phyloP scores from a whole-genome alignment of 2,888 invertebrate species.

The Tetropium fuscum region DNA sequence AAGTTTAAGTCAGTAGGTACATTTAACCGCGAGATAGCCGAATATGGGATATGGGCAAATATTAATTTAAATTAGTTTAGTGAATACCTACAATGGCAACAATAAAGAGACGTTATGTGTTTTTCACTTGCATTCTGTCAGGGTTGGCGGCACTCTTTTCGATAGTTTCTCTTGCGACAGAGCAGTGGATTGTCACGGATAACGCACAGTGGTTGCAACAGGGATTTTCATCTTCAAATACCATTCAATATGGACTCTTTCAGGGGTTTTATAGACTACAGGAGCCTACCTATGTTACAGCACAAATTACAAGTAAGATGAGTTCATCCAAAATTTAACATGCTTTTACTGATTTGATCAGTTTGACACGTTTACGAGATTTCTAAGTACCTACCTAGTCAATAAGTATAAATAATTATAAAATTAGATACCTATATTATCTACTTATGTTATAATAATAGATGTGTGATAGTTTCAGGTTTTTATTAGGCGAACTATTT shows the following conservation, averaged over 20 bases:
- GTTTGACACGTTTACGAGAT: too few relatives aligned
- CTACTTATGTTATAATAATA: too few relatives aligned
- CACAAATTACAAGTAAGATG: slow-evolving; percentile 58
- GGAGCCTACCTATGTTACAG: slow-evolving; percentile 43
- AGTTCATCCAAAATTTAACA: too few relatives aligned
- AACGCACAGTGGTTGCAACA: slow-evolving; percentile 28
- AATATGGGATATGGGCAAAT: slow-evolving; percentile 19
- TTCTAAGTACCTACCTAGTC: too few relatives aligned
- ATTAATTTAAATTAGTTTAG: slow-evolving; percentile 15
- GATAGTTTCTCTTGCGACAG: slow-evolving; percentile 57
- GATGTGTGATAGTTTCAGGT: too few relatives aligned
- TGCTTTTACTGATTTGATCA: too few relatives aligned
- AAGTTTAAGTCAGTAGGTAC: too few relatives aligned
- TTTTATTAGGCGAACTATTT: too few relatives aligned
- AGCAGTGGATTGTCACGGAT: slow-evolving; percentile 56
- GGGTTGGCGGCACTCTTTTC: slow-evolving; percentile 55
- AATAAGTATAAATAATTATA: too few relatives aligned
- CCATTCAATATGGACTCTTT: slow-evolving; percentile 58
- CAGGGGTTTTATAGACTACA: slow-evolving; percentile 49
- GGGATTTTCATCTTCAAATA: slow-evolving; percentile 22
- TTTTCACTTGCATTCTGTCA: slow-evolving; percentile 55
- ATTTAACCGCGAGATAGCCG: too few relatives aligned
- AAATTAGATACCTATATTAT: too few relatives aligned
- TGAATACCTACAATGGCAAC: slow-evolving; percentile 57
- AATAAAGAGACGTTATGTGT: slow-evolving; percentile 53